phyloP scores from a whole-genome alignment of 2,113 vertebrate species.

The Fregetta grallaria region DNA sequence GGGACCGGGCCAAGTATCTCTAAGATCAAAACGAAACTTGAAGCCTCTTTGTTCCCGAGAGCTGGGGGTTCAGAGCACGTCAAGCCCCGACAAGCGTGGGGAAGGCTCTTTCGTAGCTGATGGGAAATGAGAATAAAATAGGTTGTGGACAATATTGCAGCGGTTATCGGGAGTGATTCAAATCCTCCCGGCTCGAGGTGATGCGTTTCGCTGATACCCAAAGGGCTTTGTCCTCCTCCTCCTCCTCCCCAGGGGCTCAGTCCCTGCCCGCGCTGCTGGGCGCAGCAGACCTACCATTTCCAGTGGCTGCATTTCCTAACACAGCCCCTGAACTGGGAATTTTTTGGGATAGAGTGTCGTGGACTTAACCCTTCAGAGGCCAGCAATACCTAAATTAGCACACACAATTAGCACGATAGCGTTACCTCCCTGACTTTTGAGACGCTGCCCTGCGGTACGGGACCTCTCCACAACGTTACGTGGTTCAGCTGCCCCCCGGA shows the following conservation, averaged over 20 bases:
- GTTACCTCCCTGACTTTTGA: not conserved
- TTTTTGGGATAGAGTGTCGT: not conserved
- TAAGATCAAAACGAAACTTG: not conserved
- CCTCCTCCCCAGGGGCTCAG: not conserved
- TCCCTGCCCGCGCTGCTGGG: not conserved
- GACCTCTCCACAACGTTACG: not conserved
- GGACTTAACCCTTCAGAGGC: not conserved
- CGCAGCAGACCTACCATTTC: not conserved
- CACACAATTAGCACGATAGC: rapidly evolving
- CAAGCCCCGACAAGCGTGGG: not conserved
- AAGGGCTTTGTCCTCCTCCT: not conserved
- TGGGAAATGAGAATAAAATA: not conserved
- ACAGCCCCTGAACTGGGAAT: not conserved
- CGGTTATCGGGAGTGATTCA: not conserved
- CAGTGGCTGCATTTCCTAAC: not conserved
- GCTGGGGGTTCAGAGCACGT: not conserved
- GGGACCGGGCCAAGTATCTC: not conserved
- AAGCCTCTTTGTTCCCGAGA: not conserved
- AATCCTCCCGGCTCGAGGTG: not conserved
- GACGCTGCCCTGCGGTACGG: rapidly evolving
- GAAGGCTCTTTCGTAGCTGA: not conserved
- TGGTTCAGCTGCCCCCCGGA: not conserved
- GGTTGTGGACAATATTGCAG: not conserved
- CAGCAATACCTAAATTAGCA: not conserved
- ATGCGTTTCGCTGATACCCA: not conserved